Evolutionary conservation across 2,888 invertebrate genomes (phyloP), one percentile per base, ranked within the genome.

Genomic region (Melolontha melolontha): DNA sequence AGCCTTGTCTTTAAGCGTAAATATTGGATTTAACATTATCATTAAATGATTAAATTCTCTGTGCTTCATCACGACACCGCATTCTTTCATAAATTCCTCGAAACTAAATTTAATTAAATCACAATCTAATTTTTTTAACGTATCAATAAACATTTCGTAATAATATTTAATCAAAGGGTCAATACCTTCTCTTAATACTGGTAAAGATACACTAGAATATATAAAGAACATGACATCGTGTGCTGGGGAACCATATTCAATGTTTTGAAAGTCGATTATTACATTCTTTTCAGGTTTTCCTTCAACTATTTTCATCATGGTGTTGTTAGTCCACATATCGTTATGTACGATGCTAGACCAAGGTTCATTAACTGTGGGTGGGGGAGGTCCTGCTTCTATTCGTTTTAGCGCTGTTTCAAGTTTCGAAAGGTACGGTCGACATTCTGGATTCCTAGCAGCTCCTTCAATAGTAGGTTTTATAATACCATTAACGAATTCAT

Each of bases 231-330:
- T 73, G 0, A 89, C 66, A 74, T 89, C 89, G 27, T 84, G 82
- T 0, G 82, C 76, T 1, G 87, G 80, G 8, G 85, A 86, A 5
- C 84, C 82, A 65, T 85, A 86, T 14, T 84, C 76, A 2, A 84
- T 82, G 44, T 85, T 81, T 78, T 89, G 89, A 72, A 87, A 89
- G 73, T 89, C 89, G 0, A 89, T 79, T 62, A 89, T 79, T 75
- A 86, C 86, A 0, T 86, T 71, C n/a, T 39, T 12, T 10, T 39
- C 55, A 1, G 70, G 66, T 66, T 69, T 71, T 7, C 72, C 74
- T 39, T 68, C 47, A 8, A 12, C 5, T 51, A 83, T 82, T 73
- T 83, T 83, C 12, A 87, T 79, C 83, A 89, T 84, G 5, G 44
- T 27, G 29, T 65, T 65, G 29, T 65, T 65, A 2, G 54, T 65